Evolutionary conservation across 2,797 vertebrate genomes (phyloP).

Genomic region (Cossypha heuglini): DNA sequence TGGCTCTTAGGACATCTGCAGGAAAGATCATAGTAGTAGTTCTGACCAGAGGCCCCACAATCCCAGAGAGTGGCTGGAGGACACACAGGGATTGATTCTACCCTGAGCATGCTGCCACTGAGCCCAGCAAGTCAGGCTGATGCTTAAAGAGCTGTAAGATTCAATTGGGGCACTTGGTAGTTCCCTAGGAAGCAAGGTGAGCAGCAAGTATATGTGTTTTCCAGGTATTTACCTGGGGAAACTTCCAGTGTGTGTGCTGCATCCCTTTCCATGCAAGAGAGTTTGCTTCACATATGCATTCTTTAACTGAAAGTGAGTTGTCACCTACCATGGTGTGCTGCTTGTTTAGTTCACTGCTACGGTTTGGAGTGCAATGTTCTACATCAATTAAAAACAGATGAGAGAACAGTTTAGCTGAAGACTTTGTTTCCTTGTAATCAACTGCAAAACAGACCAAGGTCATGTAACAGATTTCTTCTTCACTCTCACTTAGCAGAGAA

Average conservation of each 20-base stretch:
- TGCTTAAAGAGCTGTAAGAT: not conserved
- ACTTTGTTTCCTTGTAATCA: constrained; percentile 76
- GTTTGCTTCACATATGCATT: not conserved
- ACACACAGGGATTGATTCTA: not conserved
- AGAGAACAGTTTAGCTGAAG: constrained; percentile 62
- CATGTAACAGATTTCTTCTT: constrained; percentile 71
- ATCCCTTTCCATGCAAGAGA: not conserved
- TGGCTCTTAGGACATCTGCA: not conserved
- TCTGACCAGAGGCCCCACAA: not conserved
- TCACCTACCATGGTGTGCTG: not conserved
- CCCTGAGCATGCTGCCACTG: not conserved
- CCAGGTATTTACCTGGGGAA: not conserved
- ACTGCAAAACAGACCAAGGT: constrained; percentile 75
- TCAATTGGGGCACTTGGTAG: not conserved
- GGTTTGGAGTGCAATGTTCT: constrained; percentile 49
- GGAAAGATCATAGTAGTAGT: not conserved
- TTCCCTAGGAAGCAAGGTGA: not conserved
- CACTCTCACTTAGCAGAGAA: constrained; percentile 61
- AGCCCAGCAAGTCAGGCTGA: not conserved
- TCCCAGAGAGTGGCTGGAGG: not conserved
- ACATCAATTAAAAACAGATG: constrained; percentile 72
- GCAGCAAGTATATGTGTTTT: not conserved
- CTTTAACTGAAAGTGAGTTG: not conserved
- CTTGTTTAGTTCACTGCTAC: constrained; percentile 22
- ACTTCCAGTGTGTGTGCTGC: not conserved